These are phyloP conservation scores for Seriola rivoliana DNA, from an alignment of 2,113 vertebrate species.

Conservation along the genomic window DNA sequence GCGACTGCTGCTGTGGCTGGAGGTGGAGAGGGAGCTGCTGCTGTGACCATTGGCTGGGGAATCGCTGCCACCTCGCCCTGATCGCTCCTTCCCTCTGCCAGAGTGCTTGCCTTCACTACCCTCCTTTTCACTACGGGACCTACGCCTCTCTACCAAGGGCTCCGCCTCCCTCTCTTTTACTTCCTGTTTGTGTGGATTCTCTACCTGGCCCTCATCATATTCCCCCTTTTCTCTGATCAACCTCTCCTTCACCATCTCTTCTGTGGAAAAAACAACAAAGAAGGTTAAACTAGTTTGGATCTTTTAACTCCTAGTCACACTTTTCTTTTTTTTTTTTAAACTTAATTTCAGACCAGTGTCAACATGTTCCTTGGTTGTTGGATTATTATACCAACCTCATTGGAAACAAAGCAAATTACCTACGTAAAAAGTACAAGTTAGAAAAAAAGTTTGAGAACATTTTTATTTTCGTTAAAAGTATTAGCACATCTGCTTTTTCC, in stretches of 20 bases:
- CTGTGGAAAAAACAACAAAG: slow-evolving; percentile 73
- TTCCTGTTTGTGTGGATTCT: slow-evolving; percentile 89
- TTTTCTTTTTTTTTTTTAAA: too few species aligned
- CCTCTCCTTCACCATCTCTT: slow-evolving; percentile 91
- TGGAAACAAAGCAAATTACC: not conserved
- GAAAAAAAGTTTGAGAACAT: too few species aligned
- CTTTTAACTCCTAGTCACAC: too few species aligned
- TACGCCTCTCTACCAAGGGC: slow-evolving; percentile 90
- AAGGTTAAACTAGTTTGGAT: too few species aligned
- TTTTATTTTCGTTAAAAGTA: too few species aligned
- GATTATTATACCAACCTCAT: too few species aligned
- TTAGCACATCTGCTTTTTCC: not conserved
- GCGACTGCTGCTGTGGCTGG: slow-evolving; percentile 88
- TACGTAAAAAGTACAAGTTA: too few species aligned
- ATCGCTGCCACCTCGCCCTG: slow-evolving; percentile 82
- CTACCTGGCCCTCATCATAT: slow-evolving; percentile 90
- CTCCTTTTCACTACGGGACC: slow-evolving; percentile 88
- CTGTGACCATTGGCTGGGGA: slow-evolving; percentile 89
- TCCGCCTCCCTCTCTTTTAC: slow-evolving; percentile 91
- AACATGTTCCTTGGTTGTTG: too few species aligned
- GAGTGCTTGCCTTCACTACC: slow-evolving; percentile 89
- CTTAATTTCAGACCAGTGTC: too few species aligned
- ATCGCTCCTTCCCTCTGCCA: slow-evolving; percentile 88
- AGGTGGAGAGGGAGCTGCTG: slow-evolving; percentile 90
- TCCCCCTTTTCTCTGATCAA: slow-evolving; percentile 91